Base-by-base conservation (phyloP, 1,140 invertebrate genomes). In the Pogonomyrmex californicus region DNA sequence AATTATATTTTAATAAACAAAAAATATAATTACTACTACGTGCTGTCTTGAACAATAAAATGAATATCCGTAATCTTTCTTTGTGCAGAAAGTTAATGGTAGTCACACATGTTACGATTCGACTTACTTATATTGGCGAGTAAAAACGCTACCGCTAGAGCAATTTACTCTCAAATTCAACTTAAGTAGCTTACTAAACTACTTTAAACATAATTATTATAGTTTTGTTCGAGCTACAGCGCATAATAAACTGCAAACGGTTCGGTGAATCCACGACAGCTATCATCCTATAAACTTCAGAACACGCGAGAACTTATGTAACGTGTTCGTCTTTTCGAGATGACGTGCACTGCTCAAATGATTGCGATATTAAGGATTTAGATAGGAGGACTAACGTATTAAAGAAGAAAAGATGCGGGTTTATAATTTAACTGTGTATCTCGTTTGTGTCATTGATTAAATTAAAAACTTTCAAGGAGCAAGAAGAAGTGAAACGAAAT, bases 291-390 rank as follows among this genome's bases (percentile, higher is more conserved):
- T 82, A 75, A 82, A 56, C 51, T 44, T 73, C 47, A 44, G 78
- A 73, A 71, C 63, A 82, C 49, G 60, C 76, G 66, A 82, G 78
- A 41, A 36, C 10, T 82, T 71, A 71, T n/a, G 66, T 82, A 82
- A 82, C 38, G 36, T 77, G 75, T 77, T 77, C 38, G n/a, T 44
- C 49, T 71, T 70, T 70, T 56, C 51, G 23, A 44, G 23, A 81
- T 41, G 58, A 78, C 17, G 44, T 78, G 60, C 60, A 30, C 58
- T 6, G 41, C 38, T 77, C 7, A 10, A 3, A 47, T 78, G 41
- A 65, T 78, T 78, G 41, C 76, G 44, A 78, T 78, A 65, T 78
- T 36, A 65, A 56, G 17, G 33, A 78, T 78, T 78, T 41, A 23
- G 23, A 76, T 30, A 41, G 44, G 10, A 1, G 1, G 9, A 76